phyloP scores from a whole-genome alignment of 1,140 invertebrate genomes.

The Brachionus asplanchnoidis region DNA sequence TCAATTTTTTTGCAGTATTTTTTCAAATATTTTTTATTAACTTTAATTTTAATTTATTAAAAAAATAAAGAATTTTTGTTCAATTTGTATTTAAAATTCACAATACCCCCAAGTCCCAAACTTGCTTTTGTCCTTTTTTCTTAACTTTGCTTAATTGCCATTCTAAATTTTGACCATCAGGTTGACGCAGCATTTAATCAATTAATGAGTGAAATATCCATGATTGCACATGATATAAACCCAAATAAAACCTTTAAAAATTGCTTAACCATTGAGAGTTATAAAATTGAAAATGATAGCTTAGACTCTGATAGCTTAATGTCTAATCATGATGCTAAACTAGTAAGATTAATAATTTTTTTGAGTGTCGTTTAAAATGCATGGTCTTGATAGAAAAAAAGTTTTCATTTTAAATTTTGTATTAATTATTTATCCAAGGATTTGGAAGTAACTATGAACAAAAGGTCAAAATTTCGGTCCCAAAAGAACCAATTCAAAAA shows the following conservation, averaged over 20 bases:
- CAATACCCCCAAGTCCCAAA: neutral
- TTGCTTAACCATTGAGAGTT: constrained; percentile 29
- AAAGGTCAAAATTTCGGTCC: neutral
- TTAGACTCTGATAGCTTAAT: constrained; percentile 7
- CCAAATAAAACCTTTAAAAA: constrained; percentile 9
- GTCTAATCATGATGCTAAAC: neutral
- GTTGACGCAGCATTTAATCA: constrained; percentile 27
- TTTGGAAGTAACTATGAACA: neutral
- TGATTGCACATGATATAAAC: constrained; percentile 14
- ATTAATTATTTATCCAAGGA: neutral
- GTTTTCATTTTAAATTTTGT: neutral
- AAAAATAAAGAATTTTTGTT: too few relatives aligned
- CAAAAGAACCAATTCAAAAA: neutral
- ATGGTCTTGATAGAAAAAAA: neutral
- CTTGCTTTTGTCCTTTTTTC: neutral
- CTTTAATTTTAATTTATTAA: too few relatives aligned
- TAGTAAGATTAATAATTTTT: constrained; percentile 6
- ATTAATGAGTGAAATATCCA: constrained; percentile 36
- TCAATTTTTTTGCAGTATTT: too few relatives aligned
- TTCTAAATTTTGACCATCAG: neutral
- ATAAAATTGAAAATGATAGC: constrained; percentile 16
- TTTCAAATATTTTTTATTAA: too few relatives aligned
- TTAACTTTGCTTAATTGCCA: neutral
- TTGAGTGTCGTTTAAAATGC: neutral
- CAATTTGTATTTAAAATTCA: too few relatives aligned